A percentile compares a stretch with the other conserved stretches of the same genome.
phyloP scores from a whole-genome alignment of 2,888 invertebrate species.

The Drosophila robusta region DNA sequence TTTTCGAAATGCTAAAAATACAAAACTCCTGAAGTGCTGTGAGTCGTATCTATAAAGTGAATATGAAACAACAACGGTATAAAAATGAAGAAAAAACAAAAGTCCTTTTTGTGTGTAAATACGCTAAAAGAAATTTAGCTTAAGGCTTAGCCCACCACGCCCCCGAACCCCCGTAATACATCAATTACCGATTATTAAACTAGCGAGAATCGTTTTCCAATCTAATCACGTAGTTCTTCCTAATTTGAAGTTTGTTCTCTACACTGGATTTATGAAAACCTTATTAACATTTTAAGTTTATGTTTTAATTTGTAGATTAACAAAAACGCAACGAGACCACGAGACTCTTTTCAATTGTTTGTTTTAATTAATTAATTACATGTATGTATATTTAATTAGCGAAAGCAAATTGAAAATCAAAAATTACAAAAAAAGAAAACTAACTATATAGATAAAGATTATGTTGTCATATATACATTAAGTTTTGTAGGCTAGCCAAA shows the following conservation, averaged over 20 bases:
- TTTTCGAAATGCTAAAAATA: constrained; percentile 55
- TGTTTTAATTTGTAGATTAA: constrained; percentile 42
- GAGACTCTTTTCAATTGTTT: constrained; percentile 74
- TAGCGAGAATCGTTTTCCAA: constrained; percentile 28
- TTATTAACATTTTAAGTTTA: constrained; percentile 31
- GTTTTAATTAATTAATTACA: constrained; percentile 50
- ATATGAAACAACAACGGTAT: constrained; percentile 3
- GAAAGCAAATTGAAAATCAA: constrained; percentile 52
- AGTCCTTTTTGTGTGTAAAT: constrained; percentile 10
- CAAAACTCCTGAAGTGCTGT: constrained; percentile 81
- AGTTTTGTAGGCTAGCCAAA: constrained; percentile 62
- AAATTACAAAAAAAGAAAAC: constrained; percentile 30
- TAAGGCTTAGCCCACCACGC: constrained; percentile 22
- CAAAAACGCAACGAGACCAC: constrained; percentile 64
- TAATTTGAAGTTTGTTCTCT: constrained; percentile 57
- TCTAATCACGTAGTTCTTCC: constrained; percentile 74
- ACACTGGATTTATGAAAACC: constrained; percentile 20
- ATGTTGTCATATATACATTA: constrained; percentile 75
- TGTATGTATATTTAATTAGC: constrained; percentile 39
- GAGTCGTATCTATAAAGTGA: constrained; percentile 71
- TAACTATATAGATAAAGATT: constrained; percentile 51
- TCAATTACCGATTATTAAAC: constrained; percentile 3
- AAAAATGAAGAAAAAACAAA: constrained; percentile 11
- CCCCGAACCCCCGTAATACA: constrained; percentile 1
- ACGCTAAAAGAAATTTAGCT: constrained; percentile 27